Evolutionary conservation across 2,113 vertebrate genomes (phyloP).

Genomic region (Stegastes partitus): DNA sequence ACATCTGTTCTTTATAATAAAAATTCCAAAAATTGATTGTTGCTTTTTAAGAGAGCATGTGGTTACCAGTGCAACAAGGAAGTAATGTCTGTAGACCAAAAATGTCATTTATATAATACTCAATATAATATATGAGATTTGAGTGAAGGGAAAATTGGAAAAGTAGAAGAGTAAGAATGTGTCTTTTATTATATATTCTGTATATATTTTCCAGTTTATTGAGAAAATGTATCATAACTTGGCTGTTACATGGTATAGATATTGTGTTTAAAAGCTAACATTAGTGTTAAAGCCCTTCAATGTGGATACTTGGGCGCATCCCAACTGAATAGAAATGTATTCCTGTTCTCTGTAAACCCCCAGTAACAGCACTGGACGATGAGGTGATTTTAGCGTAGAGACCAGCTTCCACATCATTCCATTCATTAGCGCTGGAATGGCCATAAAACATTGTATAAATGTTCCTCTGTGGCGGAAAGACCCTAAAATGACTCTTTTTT

Average conservation of each 20-base stretch:
- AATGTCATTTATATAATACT: too few relatives aligned
- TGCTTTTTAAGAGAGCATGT: not conserved
- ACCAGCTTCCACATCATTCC: not conserved
- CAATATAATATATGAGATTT: not conserved
- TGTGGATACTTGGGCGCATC: too few relatives aligned
- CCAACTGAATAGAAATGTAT: not conserved
- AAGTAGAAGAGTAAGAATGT: not conserved
- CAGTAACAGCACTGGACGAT: not conserved
- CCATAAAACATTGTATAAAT: not conserved
- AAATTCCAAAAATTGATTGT: constrained; percentile 53
- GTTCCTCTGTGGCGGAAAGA: not conserved
- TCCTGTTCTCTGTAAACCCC: not conserved
- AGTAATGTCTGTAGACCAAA: not conserved
- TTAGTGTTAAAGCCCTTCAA: not conserved
- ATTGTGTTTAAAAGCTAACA: not conserved
- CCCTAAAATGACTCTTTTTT: not conserved
- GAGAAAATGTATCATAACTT: not conserved
- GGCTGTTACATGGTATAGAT: not conserved
- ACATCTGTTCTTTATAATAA: constrained; percentile 82
- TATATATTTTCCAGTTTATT: too few relatives aligned
- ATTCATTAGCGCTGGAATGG: not conserved
- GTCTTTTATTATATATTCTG: too few relatives aligned
- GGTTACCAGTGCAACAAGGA: not conserved
- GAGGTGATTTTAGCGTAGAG: not conserved
- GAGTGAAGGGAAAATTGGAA: not conserved